Conservation (phyloP, 2,888 invertebrate species). For the Neoaliturus tenellus region DNA sequence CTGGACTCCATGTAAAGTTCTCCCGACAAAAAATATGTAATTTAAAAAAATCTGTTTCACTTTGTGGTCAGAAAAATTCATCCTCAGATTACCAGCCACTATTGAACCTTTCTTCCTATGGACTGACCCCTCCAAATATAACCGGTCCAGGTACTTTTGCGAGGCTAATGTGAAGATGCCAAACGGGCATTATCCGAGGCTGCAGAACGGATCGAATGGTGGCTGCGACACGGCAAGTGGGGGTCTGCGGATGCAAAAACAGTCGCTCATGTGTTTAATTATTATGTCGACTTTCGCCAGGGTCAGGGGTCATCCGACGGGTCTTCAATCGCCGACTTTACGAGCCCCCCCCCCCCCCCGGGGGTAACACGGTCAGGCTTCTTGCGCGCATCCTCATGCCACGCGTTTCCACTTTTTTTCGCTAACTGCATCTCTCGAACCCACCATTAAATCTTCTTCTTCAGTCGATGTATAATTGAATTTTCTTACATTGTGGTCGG, state of each 20-base stretch:
- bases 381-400: constrained; percentile 11
- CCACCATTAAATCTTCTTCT: background rate
- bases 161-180: no score
- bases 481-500: constrained; percentile 15
- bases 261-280: constrained; percentile 33
- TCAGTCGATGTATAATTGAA: background rate
- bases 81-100: no score
- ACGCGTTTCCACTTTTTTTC: background rate
- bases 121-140: no score
- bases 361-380: constrained; percentile 7
- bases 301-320: constrained; percentile 28
- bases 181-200: no score
- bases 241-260: background rate
- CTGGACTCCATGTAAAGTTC: no score
- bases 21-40: no score
- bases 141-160: no score
- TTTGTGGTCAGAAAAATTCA: no score
- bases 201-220: no score
- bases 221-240: background rate
- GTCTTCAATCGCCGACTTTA: constrained; percentile 46
- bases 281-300: constrained; percentile 42
- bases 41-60: no score
- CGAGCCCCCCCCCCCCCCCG: background rate
- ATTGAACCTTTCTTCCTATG: no score
- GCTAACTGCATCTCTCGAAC: constrained; percentile 9